Conservation (phyloP, 1,140 invertebrate genomes). For the Tetraneura akinire region DNA sequence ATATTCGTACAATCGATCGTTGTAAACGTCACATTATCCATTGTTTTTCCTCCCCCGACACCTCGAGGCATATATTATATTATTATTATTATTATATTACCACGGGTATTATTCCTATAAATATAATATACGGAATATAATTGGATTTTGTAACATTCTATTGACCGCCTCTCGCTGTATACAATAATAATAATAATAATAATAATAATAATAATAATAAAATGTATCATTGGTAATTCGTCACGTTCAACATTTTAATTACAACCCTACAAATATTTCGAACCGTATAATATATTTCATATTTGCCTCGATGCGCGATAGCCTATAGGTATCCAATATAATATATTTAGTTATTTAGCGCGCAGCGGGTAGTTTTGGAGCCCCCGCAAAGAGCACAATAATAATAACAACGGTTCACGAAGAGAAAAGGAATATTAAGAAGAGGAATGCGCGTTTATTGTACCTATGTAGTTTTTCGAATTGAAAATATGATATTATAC, state of each 20-base stretch:
- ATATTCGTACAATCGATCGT: slow-evolving; percentile 5
- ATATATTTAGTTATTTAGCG: background rate
- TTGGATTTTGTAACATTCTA: slow-evolving; percentile 19
- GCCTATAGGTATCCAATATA: background rate
- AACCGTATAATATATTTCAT: background rate
- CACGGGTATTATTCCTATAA: too few relatives aligned
- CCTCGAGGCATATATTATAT: background rate
- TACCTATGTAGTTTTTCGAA: too few relatives aligned
- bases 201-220: slow-evolving; percentile 4
- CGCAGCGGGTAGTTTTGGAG: slow-evolving; percentile 17
- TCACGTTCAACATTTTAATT: slow-evolving; percentile 40
- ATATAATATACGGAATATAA: background rate
- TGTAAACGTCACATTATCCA: background rate
- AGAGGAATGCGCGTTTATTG: too few relatives aligned
- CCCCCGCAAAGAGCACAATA: background rate
- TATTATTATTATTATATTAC: too few relatives aligned
- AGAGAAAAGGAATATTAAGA: too few relatives aligned
- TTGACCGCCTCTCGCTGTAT: background rate
- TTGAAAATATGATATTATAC: too few relatives aligned
- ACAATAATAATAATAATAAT: too few relatives aligned
- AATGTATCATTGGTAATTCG: slow-evolving; percentile 8
- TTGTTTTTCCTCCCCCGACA: slow-evolving; percentile 22
- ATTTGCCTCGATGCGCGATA: background rate
- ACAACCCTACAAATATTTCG: slow-evolving; percentile 12
- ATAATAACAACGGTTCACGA: too few relatives aligned